A percentile compares a stretch with the other conserved stretches of the same genome.
Conservation (phyloP, 2,888 invertebrate genomes). For the Gisinianus flammeolus region DNA sequence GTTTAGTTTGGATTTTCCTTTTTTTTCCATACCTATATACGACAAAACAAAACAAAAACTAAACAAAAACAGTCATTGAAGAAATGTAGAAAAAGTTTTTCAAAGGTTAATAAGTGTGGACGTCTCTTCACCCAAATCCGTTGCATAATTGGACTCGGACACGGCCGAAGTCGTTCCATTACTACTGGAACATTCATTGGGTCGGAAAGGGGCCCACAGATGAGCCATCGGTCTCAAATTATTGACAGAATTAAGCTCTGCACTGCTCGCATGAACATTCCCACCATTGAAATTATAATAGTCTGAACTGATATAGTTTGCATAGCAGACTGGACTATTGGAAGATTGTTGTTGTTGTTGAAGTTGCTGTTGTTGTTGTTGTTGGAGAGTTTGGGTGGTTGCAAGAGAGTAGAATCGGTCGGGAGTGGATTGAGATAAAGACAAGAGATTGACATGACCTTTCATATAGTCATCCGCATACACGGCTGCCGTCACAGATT, state of each 20-base stretch:
- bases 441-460: neutral
- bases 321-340: neutral
- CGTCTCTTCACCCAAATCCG: conserved; percentile 42
- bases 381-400: neutral
- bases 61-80: too few species aligned
- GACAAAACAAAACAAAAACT: too few species aligned
- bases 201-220: conserved; percentile 47
- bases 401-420: conserved; percentile 18
- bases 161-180: neutral
- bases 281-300: neutral
- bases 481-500: neutral
- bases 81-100: too few species aligned
- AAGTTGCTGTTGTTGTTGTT: conserved; percentile 3
- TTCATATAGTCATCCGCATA: conserved; percentile 12
- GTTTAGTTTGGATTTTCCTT: too few species aligned
- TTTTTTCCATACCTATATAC: too few species aligned
- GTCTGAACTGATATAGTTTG: conserved; percentile 15
- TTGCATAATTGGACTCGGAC: conserved; percentile 22
- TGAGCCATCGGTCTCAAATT: conserved; percentile 39
- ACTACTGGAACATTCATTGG: conserved; percentile 25
- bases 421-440: neutral
- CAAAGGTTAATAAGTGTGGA: conserved; percentile 47
- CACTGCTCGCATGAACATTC: neutral
- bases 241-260: neutral
- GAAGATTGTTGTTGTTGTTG: neutral